These are phyloP conservation scores for Drosophila neoperkinsi DNA, from an alignment of 2,888 invertebrate genomes.

Conservation along the genomic window DNA sequence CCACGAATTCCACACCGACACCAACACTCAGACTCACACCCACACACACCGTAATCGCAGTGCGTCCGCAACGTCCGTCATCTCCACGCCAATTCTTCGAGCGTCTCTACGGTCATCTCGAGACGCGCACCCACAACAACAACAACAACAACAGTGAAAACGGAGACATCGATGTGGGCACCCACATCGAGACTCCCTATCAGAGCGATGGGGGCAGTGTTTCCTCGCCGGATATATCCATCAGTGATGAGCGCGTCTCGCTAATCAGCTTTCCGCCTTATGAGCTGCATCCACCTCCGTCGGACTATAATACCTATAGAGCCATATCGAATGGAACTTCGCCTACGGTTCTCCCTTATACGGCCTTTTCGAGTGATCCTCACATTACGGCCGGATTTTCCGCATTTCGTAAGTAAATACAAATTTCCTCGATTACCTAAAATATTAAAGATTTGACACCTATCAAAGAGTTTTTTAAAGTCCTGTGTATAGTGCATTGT, in stretches of 20 bases:
- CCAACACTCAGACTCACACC: slow-evolving; percentile 1
- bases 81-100: slow-evolving; percentile 93
- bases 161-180: slow-evolving; percentile 72
- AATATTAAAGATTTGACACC: not conserved
- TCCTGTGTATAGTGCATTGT: not conserved
- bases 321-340: slow-evolving; percentile 36
- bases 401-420: slow-evolving; percentile 83
- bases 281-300: slow-evolving; percentile 50
- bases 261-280: slow-evolving; percentile 60
- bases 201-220: slow-evolving; percentile 83
- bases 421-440: not conserved
- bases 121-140: slow-evolving; percentile 80
- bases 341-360: slow-evolving; percentile 65
- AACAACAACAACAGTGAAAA: slow-evolving; percentile 52
- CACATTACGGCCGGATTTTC: slow-evolving; percentile 84
- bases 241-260: slow-evolving; percentile 80
- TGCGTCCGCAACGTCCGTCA: slow-evolving; percentile 87
- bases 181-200: slow-evolving; percentile 73
- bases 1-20: slow-evolving; percentile 23
- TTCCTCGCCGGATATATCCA: slow-evolving; percentile 83
- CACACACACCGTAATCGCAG: slow-evolving; percentile 17
- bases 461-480: not conserved
- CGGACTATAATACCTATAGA: slow-evolving; percentile 53
- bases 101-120: slow-evolving; percentile 92
- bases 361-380: slow-evolving; percentile 80